Base-by-base conservation (phyloP, 2,888 invertebrate genomes). In the Liodrosophila aerea region DNA sequence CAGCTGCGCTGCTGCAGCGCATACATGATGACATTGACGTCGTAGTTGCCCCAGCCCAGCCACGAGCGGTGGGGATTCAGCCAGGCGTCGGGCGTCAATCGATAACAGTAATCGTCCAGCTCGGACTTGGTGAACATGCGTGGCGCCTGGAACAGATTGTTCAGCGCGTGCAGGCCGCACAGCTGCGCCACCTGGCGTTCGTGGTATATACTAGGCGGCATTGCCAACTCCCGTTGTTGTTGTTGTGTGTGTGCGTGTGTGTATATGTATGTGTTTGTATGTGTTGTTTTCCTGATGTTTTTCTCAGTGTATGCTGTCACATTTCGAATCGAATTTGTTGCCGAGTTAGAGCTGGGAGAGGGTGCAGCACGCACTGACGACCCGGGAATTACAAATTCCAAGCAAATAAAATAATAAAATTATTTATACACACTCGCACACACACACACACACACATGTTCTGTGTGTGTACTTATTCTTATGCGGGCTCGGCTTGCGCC, bases 11-110 rank as follows among this genome's bases (percentile, higher is more conserved):
- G 92, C 88, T 97, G 95, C 41, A 98, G 90, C 0, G 98, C 98
- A 65, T 95, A 94, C 95, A 98, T 97, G 49, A 98, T 94, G 12
- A 98, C 97, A 91, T 98, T 99, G 58, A 98, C 95, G 90, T 98
- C 98, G 91, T 98, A 98, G 91, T 98, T 98, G 50, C 98, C 98
- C 9, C 97, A 92, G 0, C 98, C 98, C 61, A 98, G 91, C 85
- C 96, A 90, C 16, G 96, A 97, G 86, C 95, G 94, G 87, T 98
- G 77, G 1, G 52, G 66, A 30, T 62, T 73, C 3, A 57, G 44
- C 64, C 65, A 69, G 12, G 4, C 2, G 3, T 66, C 43, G 1
- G 66, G 70, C 9, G 77, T 65, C 16, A 73, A 8, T 1, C 7
- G 37, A n/a, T 44, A 57, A 30, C 78, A 76, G 33, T 63, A 73